A percentile compares a stretch with the other conserved stretches of the same genome.
Conservation (phyloP, 2,113 vertebrate genomes). For the Delphinapterus leucas region DNA sequence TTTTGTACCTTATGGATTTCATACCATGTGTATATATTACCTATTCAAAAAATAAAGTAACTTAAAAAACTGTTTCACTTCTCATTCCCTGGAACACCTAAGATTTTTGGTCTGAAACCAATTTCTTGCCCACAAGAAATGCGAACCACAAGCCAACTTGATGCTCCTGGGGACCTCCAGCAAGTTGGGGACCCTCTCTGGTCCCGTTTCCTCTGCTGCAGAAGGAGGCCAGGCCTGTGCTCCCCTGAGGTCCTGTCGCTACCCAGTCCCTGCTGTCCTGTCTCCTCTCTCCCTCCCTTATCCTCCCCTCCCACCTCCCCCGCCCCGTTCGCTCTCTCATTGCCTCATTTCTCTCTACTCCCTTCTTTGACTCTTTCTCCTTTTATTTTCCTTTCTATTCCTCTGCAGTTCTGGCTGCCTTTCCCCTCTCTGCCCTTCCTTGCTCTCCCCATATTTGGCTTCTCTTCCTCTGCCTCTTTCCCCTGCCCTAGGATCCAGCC, state of each 20-base stretch:
- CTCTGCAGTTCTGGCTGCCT: not conserved
- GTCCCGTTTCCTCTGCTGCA: rapidly evolving
- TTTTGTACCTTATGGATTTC: not conserved
- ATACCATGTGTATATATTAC: not conserved
- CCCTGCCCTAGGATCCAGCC: not conserved
- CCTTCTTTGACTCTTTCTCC: not conserved
- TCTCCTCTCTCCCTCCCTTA: too few relatives aligned
- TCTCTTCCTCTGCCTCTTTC: not conserved
- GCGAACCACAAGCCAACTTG: not conserved
- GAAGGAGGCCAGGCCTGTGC: not conserved
- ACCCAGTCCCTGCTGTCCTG: not conserved
- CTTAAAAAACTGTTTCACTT: not conserved
- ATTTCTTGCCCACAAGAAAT: not conserved
- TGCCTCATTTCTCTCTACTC: not conserved
- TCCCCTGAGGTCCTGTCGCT: rapidly evolving
- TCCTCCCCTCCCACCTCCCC: not conserved
- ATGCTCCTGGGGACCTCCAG: not conserved
- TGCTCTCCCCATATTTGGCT: not conserved
- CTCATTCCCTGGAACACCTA: not conserved
- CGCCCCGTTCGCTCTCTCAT: constrained; percentile 47
- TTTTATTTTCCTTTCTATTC: not conserved
- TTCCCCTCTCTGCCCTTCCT: not conserved
- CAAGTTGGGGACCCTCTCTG: not conserved
- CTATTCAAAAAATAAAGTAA: constrained; percentile 37
- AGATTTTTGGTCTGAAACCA: not conserved